phyloP scores from a whole-genome alignment of 2,113 vertebrate species.

The Balaeniceps rex region DNA sequence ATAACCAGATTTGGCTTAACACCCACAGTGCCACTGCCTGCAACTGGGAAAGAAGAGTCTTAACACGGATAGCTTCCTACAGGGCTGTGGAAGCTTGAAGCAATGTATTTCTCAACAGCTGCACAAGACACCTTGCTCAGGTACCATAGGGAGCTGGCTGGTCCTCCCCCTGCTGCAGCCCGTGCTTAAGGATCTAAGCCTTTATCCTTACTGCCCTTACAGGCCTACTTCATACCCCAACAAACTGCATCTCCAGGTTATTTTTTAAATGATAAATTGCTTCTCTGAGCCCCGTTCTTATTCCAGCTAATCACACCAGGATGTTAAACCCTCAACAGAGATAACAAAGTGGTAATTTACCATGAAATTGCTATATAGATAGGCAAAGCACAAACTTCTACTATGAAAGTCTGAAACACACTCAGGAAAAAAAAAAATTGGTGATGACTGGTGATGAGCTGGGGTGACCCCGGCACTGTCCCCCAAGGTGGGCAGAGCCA shows the following conservation, averaged over 20 bases:
- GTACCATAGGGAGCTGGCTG: not conserved
- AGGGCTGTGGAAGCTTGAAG: not conserved
- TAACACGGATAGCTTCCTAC: not conserved
- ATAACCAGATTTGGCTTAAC: not conserved
- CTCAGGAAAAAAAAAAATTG: not conserved
- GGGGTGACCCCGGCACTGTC: rapidly evolving
- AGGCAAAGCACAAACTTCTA: not conserved
- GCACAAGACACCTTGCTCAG: not conserved
- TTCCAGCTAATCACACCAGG: not conserved
- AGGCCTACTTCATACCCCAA: not conserved
- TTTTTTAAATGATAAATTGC: not conserved
- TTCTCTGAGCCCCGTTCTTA: not conserved
- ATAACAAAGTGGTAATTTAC: not conserved
- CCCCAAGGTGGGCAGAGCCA: not conserved
- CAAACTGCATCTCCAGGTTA: not conserved
- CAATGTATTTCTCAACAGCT: not conserved
- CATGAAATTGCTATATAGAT: not conserved
- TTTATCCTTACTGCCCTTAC: not conserved
- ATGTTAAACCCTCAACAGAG: not conserved
- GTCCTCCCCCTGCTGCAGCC: not conserved
- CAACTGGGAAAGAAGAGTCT: not conserved
- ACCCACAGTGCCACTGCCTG: not conserved
- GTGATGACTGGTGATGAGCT: not conserved
- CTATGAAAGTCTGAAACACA: not conserved
- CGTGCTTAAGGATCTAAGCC: not conserved